These are phyloP conservation scores for Prunella himalayana DNA, from an alignment of 2,113 vertebrate species.

Conservation along the genomic window DNA sequence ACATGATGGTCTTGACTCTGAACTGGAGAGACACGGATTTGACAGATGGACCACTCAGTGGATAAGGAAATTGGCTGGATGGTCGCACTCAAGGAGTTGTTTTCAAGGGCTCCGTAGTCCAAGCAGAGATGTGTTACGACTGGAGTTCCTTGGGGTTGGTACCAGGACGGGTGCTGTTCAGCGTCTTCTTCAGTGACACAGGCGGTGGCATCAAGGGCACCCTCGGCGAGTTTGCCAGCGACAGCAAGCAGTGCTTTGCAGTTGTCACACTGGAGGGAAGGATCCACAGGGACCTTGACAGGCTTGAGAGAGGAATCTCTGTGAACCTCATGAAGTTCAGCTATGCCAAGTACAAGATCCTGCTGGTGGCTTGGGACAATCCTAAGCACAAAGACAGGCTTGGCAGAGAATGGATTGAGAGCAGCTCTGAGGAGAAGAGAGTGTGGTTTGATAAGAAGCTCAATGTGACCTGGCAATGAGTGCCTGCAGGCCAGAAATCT, in stretches of 20 bases:
- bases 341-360: background rate
- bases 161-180: fast-evolving
- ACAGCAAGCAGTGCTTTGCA: background rate
- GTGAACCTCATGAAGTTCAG: background rate
- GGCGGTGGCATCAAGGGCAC: background rate
- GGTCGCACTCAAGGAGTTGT: background rate
- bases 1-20: background rate
- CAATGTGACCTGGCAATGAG: background rate
- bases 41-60: background rate
- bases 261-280: background rate
- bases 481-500: background rate
- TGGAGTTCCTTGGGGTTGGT: background rate
- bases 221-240: background rate
- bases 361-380: background rate
- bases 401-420: background rate
- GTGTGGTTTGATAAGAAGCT: background rate
- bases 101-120: background rate
- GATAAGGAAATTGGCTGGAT: background rate
- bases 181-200: background rate
- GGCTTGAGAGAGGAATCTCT: background rate
- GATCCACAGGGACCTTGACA: background rate
- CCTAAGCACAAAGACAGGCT: background rate
- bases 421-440: background rate
- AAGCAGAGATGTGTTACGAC: background rate
- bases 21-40: background rate